Evolutionary conservation across 2,797 vertebrate genomes (phyloP).

Genomic region (Brotula barbata): DNA sequence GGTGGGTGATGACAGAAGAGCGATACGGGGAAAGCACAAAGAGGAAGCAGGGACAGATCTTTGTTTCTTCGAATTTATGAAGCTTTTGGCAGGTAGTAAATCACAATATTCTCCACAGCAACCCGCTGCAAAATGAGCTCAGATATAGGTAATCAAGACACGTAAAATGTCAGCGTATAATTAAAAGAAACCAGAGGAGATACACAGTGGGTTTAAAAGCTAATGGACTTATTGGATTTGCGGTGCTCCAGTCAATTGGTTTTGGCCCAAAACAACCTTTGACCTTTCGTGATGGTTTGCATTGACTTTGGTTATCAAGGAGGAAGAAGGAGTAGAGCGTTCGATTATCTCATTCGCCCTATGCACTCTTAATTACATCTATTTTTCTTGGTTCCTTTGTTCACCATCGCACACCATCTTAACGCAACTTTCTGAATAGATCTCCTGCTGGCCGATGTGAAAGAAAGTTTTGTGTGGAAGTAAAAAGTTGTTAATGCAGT

Average conservation of each 20-base stretch:
- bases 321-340: conserved; percentile 3
- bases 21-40: conserved; percentile 16
- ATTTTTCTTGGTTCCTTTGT: background rate
- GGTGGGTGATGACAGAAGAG: conserved; percentile 29
- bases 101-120: conserved; percentile 31
- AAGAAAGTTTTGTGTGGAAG: conserved; percentile 1
- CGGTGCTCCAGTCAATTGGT: conserved; percentile 6
- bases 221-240: conserved; percentile 30
- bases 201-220: conserved; percentile 8
- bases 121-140: conserved; percentile 40
- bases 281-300: conserved; percentile 32
- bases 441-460: too few species aligned
- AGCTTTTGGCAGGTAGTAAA: conserved; percentile 48
- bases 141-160: conserved; percentile 30
- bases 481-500: conserved; percentile 16
- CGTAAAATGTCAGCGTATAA: conserved; percentile 19
- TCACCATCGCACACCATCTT: too few species aligned
- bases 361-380: too few species aligned
- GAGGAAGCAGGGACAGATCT: conserved; percentile 11
- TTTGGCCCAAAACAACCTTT: background rate
- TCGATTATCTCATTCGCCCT: conserved; percentile 1
- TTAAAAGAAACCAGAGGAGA: conserved; percentile 32
- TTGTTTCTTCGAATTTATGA: conserved; percentile 38
- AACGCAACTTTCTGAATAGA: too few species aligned
- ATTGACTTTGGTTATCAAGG: conserved; percentile 20